Conservation (phyloP, 2,113 vertebrate genomes). For the Pao palembangensis region DNA sequence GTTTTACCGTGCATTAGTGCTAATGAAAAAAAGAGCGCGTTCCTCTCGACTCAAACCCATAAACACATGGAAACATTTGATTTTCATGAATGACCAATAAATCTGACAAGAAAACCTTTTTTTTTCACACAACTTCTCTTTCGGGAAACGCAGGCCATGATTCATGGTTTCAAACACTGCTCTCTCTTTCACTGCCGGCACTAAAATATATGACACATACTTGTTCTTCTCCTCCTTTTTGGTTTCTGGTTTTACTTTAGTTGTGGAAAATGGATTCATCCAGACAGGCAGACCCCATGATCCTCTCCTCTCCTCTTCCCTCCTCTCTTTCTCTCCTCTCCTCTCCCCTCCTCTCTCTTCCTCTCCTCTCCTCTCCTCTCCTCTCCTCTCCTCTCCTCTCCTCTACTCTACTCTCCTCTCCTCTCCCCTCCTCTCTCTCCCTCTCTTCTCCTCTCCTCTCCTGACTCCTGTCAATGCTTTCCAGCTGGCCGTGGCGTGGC, state of each 20-base stretch:
- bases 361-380: neutral
- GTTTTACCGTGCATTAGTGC: conserved; percentile 17
- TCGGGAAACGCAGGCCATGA: conserved; percentile 43
- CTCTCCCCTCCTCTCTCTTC: neutral
- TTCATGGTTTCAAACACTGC: conserved; percentile 27
- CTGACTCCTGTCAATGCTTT: conserved; percentile 65
- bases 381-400: neutral
- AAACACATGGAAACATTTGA: conserved; percentile 19
- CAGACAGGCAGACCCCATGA: conserved; percentile 19
- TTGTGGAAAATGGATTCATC: conserved; percentile 27
- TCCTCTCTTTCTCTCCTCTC: conserved; percentile 33
- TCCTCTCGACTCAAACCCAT: conserved; percentile 2
- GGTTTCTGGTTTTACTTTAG: conserved; percentile 42
- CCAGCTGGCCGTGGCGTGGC: conserved; percentile 60
- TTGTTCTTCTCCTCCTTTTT: conserved; percentile 26
- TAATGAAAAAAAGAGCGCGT: neutral
- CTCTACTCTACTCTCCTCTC: neutral
- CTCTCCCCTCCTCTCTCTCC: conserved; percentile 32
- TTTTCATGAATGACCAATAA: conserved; percentile 36
- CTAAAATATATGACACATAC: conserved; percentile 45
- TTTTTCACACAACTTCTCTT: conserved; percentile 17
- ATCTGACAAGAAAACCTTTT: conserved; percentile 3
- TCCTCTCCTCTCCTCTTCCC: too few relatives aligned
- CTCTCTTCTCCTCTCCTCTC: conserved; percentile 16
- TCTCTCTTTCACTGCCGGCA: conserved; percentile 9